Percentiles rank a stretch among this genome's conserved stretches.
phyloP scores from a whole-genome alignment of 2,797 vertebrate genomes.

The Betta splendens region DNA sequence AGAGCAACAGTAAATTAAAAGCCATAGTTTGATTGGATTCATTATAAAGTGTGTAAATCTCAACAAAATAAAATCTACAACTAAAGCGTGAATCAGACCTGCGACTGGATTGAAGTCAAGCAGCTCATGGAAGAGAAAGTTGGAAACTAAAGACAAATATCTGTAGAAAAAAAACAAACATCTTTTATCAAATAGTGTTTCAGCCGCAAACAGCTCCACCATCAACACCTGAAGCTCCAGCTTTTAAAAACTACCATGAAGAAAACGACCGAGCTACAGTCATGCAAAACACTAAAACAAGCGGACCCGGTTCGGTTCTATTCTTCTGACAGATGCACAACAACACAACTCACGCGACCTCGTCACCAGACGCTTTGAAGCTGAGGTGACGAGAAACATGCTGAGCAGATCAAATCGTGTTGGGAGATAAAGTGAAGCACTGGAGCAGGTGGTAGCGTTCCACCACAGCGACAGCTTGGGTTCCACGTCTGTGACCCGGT shows the following conservation, averaged over 20 bases:
- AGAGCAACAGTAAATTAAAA: not conserved
- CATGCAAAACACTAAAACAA: slow-evolving; percentile 54
- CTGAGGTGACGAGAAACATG: not conserved
- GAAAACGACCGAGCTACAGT: slow-evolving; percentile 36
- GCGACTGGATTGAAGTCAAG: slow-evolving; percentile 3
- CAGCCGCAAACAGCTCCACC: not conserved
- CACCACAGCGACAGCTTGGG: not conserved
- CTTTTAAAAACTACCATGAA: too few relatives aligned
- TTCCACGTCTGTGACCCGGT: slow-evolving; percentile 4
- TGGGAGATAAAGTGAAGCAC: not conserved
- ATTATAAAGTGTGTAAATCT: slow-evolving; percentile 19
- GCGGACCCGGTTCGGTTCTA: slow-evolving; percentile 1
- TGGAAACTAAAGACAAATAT: not conserved
- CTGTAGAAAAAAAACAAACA: not conserved
- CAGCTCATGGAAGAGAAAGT: not conserved
- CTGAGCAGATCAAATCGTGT: slow-evolving; percentile 32
- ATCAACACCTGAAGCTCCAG: not conserved
- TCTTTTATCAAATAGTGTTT: not conserved
- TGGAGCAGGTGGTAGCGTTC: not conserved
- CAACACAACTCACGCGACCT: not conserved
- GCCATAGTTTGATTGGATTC: not conserved
- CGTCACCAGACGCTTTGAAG: not conserved
- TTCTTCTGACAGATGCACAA: not conserved
- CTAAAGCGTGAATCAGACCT: slow-evolving; percentile 22
- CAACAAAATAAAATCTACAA: too few relatives aligned